Evolutionary conservation across 2,113 vertebrate species (phyloP).

Genomic region (Prochilodus magdalenae): DNA sequence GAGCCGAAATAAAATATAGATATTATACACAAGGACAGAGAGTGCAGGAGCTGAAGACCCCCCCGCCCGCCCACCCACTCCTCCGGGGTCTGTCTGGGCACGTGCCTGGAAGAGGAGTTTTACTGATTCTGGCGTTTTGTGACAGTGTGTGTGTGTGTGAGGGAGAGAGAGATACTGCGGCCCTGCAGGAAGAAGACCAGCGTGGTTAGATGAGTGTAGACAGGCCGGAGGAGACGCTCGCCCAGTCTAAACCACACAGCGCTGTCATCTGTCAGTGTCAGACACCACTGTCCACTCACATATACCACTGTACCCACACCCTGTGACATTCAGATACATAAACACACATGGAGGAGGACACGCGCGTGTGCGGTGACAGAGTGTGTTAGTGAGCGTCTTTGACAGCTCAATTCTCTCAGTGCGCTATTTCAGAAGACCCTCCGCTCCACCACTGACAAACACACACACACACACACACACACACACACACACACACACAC

Average conservation of each 20-base stretch:
- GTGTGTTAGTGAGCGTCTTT: conserved; percentile 51
- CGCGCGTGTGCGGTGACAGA: conserved; percentile 49
- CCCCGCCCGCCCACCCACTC: too few relatives aligned
- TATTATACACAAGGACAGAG: too few relatives aligned
- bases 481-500: background rate
- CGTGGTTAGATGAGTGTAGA: conserved; percentile 58
- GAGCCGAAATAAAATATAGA: too few relatives aligned
- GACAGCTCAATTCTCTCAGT: conserved; percentile 69
- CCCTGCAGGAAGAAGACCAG: conserved; percentile 62
- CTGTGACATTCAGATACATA: background rate
- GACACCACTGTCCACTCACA: conserved; percentile 55
- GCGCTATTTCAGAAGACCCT: conserved; percentile 45
- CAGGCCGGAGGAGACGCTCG: conserved; percentile 65
- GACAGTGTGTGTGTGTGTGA: background rate
- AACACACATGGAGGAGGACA: background rate
- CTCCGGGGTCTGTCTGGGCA: too few relatives aligned
- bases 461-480: background rate
- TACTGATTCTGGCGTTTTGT: background rate
- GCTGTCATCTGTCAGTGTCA: conserved; percentile 74
- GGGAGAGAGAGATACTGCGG: background rate
- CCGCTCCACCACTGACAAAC: background rate
- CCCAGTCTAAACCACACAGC: conserved; percentile 60
- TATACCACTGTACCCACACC: background rate
- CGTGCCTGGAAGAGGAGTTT: background rate
- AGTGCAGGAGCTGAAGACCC: too few relatives aligned